phyloP scores from a whole-genome alignment of 2,113 vertebrate genomes.

The Mohoua ochrocephala region DNA sequence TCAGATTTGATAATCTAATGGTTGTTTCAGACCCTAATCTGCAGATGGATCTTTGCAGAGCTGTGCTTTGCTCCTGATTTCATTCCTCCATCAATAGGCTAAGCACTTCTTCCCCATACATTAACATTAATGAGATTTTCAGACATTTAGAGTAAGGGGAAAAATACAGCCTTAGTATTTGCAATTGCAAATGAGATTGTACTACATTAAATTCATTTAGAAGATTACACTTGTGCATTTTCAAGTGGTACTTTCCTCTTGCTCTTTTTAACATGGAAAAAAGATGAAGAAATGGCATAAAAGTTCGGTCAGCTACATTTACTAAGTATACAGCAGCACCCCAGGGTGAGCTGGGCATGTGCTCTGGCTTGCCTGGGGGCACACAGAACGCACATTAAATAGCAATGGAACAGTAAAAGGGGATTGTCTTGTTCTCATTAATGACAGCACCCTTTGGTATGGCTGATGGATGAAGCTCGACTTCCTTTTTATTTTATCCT shows the following conservation, averaged over 20 bases:
- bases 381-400: background rate
- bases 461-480: background rate
- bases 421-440: background rate
- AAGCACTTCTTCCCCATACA: background rate
- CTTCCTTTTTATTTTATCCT: background rate
- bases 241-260: background rate
- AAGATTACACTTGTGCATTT: background rate
- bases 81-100: conserved; percentile 1
- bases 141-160: background rate
- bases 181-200: background rate
- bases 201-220: background rate
- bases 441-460: background rate
- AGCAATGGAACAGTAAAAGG: background rate
- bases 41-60: background rate
- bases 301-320: background rate
- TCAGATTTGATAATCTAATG: conserved; percentile 13
- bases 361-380: background rate
- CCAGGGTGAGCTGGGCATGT: background rate
- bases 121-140: conserved; percentile 38
- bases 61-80: conserved; percentile 1
- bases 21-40: background rate
- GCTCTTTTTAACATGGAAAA: background rate
- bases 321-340: background rate
- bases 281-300: background rate
- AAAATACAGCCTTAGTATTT: background rate